Base-by-base conservation (phyloP, 2,888 invertebrate species). In the Macroteleia sp. region DNA sequence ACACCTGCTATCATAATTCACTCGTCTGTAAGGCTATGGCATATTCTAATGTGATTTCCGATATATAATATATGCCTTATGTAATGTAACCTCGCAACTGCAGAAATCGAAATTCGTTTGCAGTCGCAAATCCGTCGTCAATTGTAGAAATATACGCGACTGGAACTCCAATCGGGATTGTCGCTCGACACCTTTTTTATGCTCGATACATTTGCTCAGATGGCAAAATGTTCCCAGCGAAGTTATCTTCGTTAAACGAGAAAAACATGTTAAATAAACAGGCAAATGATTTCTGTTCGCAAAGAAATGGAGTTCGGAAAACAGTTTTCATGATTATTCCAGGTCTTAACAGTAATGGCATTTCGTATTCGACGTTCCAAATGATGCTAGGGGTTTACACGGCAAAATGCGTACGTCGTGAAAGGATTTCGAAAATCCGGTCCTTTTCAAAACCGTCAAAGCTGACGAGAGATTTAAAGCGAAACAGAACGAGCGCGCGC, bases 21-120 rank as follows among this genome's bases (percentile, higher is more conserved):
- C 84, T 85, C 83, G 79, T 87, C 85, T 86, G 84, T 87, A 86
- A 85, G 85, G 14, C 52, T 83, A 83, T 79, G 76, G 75, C 76
- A 82, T 83, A 87, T 87, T 85, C 83, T 84, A 84, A 87, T 85
- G 79, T 70, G 80, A 87, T 85, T 85, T 85, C 81, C 80, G 79
- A 86, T 87, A 86, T 86, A 85, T 88, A 87, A 87, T 86, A 82
- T 83, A 85, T 83, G 59, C 67, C 56, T 48, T 34, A 64, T 48
- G 41, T 62, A 50, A 62, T 20, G 48, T 41, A 48, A 46, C 62
- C 28, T 48, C 56, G 25, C 20, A 19, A 46, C 39, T 41, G 20
- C 62, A 28, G 46, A 30, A 32, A 56, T 54, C 50, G 22, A 22
- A 34, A 34, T 50, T 70, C 19, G 28, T 30, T n/a, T 36, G 30